Conservation (phyloP, 2,797 vertebrate species). For the Sylvilagus floridanus region DNA sequence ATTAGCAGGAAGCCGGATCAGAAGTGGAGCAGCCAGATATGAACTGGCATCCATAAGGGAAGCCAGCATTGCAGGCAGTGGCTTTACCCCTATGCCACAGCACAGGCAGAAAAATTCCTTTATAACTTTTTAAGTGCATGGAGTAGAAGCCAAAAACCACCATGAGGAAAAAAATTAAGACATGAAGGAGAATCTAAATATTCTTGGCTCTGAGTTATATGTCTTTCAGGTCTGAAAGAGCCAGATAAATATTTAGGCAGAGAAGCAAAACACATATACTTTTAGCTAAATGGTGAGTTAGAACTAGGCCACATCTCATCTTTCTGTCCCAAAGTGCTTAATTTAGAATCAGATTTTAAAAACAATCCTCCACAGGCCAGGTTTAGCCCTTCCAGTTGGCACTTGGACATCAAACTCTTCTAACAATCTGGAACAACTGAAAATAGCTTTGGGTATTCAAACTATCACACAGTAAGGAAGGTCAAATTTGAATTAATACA, state of each 20-base stretch:
- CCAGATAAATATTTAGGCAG: constrained; percentile 72
- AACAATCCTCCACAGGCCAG: constrained; percentile 79
- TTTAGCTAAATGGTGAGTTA: constrained; percentile 68
- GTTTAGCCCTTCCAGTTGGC: constrained; percentile 75
- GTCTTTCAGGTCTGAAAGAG: constrained; percentile 56
- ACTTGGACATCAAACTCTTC: constrained; percentile 72
- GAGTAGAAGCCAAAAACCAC: constrained; percentile 26
- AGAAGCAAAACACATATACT: constrained; percentile 67
- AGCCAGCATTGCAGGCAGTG: too few species aligned
- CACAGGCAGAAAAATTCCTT: constrained; percentile 1
- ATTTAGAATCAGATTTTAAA: constrained; percentile 80
- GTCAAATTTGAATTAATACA: constrained; percentile 69
- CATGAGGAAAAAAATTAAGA: not conserved
- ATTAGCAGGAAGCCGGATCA: too few species aligned
- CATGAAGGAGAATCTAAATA: constrained; percentile 34
- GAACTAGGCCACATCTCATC: constrained; percentile 79
- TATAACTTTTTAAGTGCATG: constrained; percentile 35
- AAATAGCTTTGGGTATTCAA: constrained; percentile 78
- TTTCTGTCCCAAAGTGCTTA: constrained; percentile 75
- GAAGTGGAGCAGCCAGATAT: too few species aligned
- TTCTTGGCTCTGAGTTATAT: constrained; percentile 28
- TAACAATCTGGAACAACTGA: constrained; percentile 81
- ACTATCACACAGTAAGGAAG: constrained; percentile 59
- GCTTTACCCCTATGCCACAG: too few species aligned
- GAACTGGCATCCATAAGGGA: too few species aligned